A percentile compares a stretch with the other conserved stretches of the same genome.
These are phyloP conservation scores for Ferrisia virgata DNA, from an alignment of 2,888 invertebrate species.

Conservation along the genomic window DNA sequence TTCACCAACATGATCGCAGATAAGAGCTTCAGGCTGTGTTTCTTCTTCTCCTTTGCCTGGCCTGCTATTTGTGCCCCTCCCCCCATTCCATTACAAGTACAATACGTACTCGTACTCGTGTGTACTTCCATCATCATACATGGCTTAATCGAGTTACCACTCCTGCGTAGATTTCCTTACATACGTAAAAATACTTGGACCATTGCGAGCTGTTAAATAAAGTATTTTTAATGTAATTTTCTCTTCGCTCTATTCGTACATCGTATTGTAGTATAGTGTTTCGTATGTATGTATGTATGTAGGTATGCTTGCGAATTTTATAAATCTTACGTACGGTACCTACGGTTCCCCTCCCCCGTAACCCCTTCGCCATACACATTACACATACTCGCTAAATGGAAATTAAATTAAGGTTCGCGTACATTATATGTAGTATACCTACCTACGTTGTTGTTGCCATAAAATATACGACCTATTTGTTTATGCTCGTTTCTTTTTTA, in stretches of 20 bases:
- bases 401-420: slow-evolving; percentile 20
- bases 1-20: neutral
- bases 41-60: neutral
- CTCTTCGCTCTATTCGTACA: too few species aligned
- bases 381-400: neutral
- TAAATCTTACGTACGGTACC: too few species aligned
- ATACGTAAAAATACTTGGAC: neutral
- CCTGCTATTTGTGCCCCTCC: neutral
- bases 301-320: neutral
- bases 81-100: too few species aligned
- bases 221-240: slow-evolving; percentile 26
- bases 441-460: neutral
- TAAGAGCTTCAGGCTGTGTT: neutral
- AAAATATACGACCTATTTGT: slow-evolving; percentile 21
- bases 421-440: too few species aligned
- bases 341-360: too few species aligned
- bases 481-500: neutral
- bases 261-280: too few species aligned
- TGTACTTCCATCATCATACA: neutral
- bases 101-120: neutral
- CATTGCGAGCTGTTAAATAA: neutral
- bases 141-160: neutral
- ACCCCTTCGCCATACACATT: neutral
- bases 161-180: neutral
- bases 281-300: neutral